phyloP scores from a whole-genome alignment of 1,140 invertebrate species.

The Caenorhabditis latens region DNA sequence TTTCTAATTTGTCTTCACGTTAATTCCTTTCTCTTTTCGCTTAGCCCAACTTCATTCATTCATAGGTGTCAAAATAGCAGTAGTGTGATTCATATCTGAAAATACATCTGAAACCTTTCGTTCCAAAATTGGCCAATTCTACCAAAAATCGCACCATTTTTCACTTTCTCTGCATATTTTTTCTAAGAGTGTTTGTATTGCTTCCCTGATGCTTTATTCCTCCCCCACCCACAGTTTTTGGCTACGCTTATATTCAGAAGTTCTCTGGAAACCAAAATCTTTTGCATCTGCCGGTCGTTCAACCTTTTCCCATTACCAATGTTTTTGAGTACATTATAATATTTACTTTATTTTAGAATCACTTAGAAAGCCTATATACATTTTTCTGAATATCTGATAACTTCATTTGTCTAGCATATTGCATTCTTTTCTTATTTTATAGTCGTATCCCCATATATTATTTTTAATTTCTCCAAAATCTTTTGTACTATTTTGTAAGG shows the following conservation, averaged over 20 bases:
- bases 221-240: not conserved
- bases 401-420: not conserved
- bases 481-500: slow-evolving; percentile 6
- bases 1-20: slow-evolving; percentile 14
- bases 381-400: slow-evolving; percentile 19
- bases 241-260: not conserved
- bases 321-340: slow-evolving; percentile 9
- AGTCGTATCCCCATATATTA: slow-evolving; percentile 12
- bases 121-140: slow-evolving; percentile 8
- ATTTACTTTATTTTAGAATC: slow-evolving; percentile 28
- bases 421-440: slow-evolving; percentile 40
- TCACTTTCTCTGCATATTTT: slow-evolving; percentile 47
- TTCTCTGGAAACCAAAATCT: slow-evolving; percentile 27
- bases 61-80: slow-evolving; percentile 33
- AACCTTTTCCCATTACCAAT: not conserved
- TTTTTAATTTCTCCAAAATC: not conserved
- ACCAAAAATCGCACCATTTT: slow-evolving; percentile 42
- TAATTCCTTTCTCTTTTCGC: slow-evolving; percentile 44
- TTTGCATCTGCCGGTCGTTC: slow-evolving; percentile 31
- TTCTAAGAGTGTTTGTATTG: slow-evolving; percentile 14
- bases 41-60: slow-evolving; percentile 27
- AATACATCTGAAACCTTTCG: not conserved
- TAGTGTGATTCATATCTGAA: slow-evolving; percentile 46
- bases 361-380: not conserved
- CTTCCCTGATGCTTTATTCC: slow-evolving; percentile 39